Evolutionary conservation across 2,888 invertebrate genomes (phyloP).

Genomic region (Stratiomys singularior): DNA sequence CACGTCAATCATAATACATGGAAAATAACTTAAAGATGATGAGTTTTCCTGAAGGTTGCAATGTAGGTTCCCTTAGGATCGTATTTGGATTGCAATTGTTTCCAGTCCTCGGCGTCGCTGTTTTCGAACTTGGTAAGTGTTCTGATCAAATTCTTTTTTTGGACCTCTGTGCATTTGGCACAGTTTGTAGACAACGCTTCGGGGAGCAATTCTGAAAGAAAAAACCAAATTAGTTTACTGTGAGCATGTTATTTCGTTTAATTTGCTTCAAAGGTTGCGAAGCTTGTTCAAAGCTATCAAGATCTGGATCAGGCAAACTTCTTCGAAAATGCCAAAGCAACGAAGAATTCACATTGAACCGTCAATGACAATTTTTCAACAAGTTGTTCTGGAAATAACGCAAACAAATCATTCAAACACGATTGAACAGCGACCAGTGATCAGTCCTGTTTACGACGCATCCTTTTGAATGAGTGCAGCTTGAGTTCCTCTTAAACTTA

Average conservation of each 20-base stretch:
- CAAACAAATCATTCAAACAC: too few species aligned
- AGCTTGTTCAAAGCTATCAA: too few species aligned
- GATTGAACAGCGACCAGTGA: too few species aligned
- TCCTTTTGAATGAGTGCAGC: too few species aligned
- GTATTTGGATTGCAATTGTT: background rate
- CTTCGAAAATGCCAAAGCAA: too few species aligned
- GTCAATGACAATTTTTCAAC: too few species aligned
- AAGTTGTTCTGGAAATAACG: too few species aligned
- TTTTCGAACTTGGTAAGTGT: slow-evolving; percentile 3
- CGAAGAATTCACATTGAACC: too few species aligned
- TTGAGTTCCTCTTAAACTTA: too few species aligned
- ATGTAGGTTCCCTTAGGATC: slow-evolving; percentile 34
- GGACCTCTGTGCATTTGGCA: slow-evolving; percentile 13
- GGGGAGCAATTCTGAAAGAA: slow-evolving; percentile 43
- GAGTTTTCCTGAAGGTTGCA: slow-evolving; percentile 29
- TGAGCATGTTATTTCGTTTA: slow-evolving; percentile 1
- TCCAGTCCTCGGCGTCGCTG: background rate
- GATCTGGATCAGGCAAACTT: too few species aligned
- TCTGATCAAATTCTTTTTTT: slow-evolving; percentile 18
- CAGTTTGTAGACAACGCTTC: slow-evolving; percentile 33
- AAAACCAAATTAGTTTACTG: slow-evolving; percentile 8
- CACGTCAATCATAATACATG: background rate
- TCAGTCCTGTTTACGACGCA: too few species aligned
- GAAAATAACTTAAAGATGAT: background rate
- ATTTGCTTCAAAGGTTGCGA: background rate